Evolutionary conservation across 1,140 invertebrate species (phyloP), one percentile per base, ranked within the genome.

Genomic region (Stenopsyche tienmushanensis): DNA sequence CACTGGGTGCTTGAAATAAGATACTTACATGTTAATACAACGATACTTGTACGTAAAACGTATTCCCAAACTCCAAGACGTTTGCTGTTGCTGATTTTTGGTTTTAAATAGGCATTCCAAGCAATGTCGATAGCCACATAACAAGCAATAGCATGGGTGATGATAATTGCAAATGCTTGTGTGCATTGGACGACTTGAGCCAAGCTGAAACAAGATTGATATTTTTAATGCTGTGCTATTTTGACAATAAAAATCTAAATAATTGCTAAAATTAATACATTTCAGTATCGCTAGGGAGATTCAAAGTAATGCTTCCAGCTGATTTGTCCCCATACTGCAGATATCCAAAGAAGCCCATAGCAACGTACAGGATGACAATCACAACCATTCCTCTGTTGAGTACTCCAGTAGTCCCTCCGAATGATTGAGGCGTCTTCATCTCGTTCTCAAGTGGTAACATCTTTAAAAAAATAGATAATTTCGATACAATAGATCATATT

Each of bases 111-210:
- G 57, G 77, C 76, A 64, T 77, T 78, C 92, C 93, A 96, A 2
- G 88, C 79, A 63, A 96, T 95, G 67, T 92, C 90, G 63, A 96
- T 86, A 0, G 93, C 91, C 0, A 97, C 93, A 75, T 95, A 97
- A 73, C 92, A 88, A 69, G 94, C 92, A 15, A 97, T 82, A 0
- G 87, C 87, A 77, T 94, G 93, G 0, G 90, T 90, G 23, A 93
- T 84, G 76, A 89, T 94, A 68, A 96, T 92, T 0, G 91, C 85
- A 3, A 91, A 71, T 0, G 91, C 88, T 73, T 94, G 83, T 64
- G 92, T 83, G 8, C 93, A 75, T 74, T 90, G 87, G 0, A 92
- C 90, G 9, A 84, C 78, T 73, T 90, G 85, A 5, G 90, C 88
- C 1, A 91, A 73, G 57, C 90, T 90, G 78, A 59, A 82, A 69